These are phyloP conservation scores for Vanessa cardui DNA, from an alignment of 2,888 invertebrate species.

Conservation along the genomic window DNA sequence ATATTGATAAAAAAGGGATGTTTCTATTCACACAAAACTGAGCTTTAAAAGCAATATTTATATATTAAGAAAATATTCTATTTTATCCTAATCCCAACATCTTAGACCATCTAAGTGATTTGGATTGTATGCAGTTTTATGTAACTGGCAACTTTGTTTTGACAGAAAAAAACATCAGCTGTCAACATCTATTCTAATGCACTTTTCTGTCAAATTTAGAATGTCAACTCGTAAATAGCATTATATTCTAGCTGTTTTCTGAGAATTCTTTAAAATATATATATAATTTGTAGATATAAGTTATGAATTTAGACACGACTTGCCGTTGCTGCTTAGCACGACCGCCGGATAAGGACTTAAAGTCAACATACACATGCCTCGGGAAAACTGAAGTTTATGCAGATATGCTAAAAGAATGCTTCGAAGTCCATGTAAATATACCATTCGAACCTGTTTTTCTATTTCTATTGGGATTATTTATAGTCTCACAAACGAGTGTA, in stretches of 20 bases:
- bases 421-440: slow-evolving; percentile 66
- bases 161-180: slow-evolving; percentile 3
- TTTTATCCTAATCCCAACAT: too few relatives aligned
- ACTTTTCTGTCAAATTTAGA: slow-evolving; percentile 5
- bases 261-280: not conserved
- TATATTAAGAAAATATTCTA: too few relatives aligned
- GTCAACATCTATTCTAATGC: slow-evolving; percentile 7
- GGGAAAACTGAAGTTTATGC: slow-evolving; percentile 65
- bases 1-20: too few relatives aligned
- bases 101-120: too few relatives aligned
- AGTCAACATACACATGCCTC: slow-evolving; percentile 54
- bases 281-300: slow-evolving; percentile 19
- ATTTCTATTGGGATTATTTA: not conserved
- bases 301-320: slow-evolving; percentile 52
- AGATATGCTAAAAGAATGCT: slow-evolving; percentile 74
- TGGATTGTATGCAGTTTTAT: too few relatives aligned
- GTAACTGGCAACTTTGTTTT: not conserved
- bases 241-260: slow-evolving; percentile 1
- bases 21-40: too few relatives aligned
- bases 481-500: not conserved
- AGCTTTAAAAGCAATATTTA: too few relatives aligned
- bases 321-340: slow-evolving; percentile 68
- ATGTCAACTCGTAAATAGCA: slow-evolving; percentile 10
- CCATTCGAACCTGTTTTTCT: not conserved
- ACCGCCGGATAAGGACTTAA: slow-evolving; percentile 67